Percentiles rank a stretch among this genome's conserved stretches.
Conservation (phyloP, 2,797 vertebrate species). For the Sebastes iracundus region DNA sequence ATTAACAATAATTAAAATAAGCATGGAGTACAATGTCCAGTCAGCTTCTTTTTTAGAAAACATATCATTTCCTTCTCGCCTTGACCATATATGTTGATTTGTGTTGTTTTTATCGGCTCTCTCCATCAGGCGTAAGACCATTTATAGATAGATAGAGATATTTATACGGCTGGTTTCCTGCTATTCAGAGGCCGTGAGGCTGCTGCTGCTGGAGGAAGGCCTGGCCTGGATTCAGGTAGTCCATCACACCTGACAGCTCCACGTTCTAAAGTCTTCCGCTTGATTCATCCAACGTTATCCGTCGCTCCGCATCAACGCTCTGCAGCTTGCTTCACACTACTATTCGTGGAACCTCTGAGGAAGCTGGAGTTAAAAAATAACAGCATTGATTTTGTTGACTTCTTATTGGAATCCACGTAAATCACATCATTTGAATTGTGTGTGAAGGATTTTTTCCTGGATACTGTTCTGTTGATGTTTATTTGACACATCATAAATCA, state of each 20-base stretch:
- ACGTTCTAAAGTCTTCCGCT: conserved; percentile 7
- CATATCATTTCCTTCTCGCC: not conserved
- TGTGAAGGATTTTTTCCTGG: not conserved
- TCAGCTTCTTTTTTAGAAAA: conserved; percentile 2
- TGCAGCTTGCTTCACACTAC: conserved; percentile 3
- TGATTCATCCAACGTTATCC: conserved; percentile 10
- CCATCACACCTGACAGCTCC: conserved; percentile 50
- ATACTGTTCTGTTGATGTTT: not conserved
- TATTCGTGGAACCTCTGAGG: conserved; percentile 31
- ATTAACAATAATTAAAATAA: not conserved
- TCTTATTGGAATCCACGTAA: conserved; percentile 26
- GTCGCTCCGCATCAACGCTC: conserved; percentile 20
- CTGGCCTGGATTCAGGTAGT: conserved; percentile 44
- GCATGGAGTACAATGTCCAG: not conserved
- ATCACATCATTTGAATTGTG: not conserved
- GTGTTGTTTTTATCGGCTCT: conserved; percentile 36
- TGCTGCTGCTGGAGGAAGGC: conserved; percentile 18
- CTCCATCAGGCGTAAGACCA: conserved; percentile 18
- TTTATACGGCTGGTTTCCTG: conserved; percentile 65
- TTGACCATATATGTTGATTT: conserved; percentile 42
- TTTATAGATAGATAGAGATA: too few species aligned
- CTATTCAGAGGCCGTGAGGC: conserved; percentile 41
- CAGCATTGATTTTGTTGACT: not conserved
- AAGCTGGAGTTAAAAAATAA: conserved; percentile 38
- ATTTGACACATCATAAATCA: not conserved